phyloP scores from a whole-genome alignment of 2,113 vertebrate genomes.

The Xenopus laevis region DNA sequence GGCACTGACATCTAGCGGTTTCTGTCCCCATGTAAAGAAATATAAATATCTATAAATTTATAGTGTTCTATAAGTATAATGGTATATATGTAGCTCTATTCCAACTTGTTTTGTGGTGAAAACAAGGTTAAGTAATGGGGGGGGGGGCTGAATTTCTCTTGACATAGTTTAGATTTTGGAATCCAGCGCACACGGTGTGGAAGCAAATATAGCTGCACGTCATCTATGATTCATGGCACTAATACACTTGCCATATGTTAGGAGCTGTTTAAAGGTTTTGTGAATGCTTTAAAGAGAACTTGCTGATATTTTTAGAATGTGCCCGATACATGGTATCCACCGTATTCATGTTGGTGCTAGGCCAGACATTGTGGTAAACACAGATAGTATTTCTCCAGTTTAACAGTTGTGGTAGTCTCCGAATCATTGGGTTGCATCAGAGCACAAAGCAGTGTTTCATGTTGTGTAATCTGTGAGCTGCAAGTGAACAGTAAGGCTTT shows the following conservation, averaged over 20 bases:
- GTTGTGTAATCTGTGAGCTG: too few species aligned
- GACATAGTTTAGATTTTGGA: too few species aligned
- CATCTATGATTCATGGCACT: slow-evolving; percentile 24
- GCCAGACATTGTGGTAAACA: not conserved
- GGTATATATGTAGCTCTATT: too few species aligned
- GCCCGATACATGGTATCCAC: slow-evolving; percentile 1
- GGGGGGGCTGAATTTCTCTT: too few species aligned
- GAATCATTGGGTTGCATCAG: not conserved
- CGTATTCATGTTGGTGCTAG: not conserved
- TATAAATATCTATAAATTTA: too few species aligned
- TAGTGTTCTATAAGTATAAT: too few species aligned
- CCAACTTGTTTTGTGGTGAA: too few species aligned
- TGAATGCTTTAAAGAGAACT: slow-evolving; percentile 32
- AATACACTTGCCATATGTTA: slow-evolving; percentile 24
- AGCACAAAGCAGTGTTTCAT: not conserved
- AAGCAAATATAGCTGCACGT: slow-evolving; percentile 23
- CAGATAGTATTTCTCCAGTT: not conserved
- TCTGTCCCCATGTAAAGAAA: too few species aligned
- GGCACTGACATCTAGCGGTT: too few species aligned
- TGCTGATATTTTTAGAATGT: slow-evolving; percentile 21
- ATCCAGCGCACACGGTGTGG: not conserved
- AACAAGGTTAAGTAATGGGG: too few species aligned
- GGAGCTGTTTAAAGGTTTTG: slow-evolving; percentile 31
- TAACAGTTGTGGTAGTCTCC: not conserved
- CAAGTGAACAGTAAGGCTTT: too few species aligned